Conservation (phyloP, 2,888 invertebrate species). For the Gerosis bhagava region DNA sequence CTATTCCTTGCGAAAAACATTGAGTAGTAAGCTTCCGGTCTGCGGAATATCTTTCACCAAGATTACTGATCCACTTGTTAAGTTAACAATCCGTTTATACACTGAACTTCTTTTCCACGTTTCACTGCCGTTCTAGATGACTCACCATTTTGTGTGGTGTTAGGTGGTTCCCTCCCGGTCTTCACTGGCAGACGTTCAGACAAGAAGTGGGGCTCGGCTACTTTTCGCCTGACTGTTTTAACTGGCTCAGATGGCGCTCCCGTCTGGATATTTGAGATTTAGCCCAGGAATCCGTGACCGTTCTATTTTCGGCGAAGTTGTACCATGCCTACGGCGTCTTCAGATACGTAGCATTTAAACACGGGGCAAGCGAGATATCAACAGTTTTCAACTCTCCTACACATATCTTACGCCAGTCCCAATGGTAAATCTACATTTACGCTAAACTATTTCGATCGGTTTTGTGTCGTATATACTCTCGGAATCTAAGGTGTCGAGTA, state of each 20-base stretch:
- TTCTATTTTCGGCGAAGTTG: conserved; percentile 77
- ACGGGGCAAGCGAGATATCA: conserved; percentile 59
- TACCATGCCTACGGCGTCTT: conserved; percentile 59
- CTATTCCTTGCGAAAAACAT: conserved; percentile 35
- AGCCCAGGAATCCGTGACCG: conserved; percentile 81
- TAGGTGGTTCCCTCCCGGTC: conserved; percentile 84
- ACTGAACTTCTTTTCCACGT: conserved; percentile 74
- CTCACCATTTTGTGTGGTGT: conserved; percentile 88
- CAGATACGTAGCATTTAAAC: conserved; percentile 40
- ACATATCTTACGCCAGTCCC: conserved; percentile 58
- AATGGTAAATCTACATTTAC: conserved; percentile 77
- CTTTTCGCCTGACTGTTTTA: conserved; percentile 87
- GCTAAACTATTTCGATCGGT: conserved; percentile 78
- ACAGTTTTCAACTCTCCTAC: conserved; percentile 43
- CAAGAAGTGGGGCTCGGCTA: conserved; percentile 89
- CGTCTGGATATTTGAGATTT: conserved; percentile 84
- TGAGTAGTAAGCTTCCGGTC: conserved; percentile 64
- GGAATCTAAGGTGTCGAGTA: conserved; percentile 53
- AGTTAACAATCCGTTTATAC: conserved; percentile 64
- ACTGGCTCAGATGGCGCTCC: conserved; percentile 88
- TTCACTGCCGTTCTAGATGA: conserved; percentile 69
- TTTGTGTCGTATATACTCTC: conserved; percentile 52
- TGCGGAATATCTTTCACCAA: conserved; percentile 62
- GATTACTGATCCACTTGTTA: conserved; percentile 57
- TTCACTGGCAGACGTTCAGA: conserved; percentile 89